Conservation (phyloP, 2,113 vertebrate species). For the Ancistrus triradiatus region DNA sequence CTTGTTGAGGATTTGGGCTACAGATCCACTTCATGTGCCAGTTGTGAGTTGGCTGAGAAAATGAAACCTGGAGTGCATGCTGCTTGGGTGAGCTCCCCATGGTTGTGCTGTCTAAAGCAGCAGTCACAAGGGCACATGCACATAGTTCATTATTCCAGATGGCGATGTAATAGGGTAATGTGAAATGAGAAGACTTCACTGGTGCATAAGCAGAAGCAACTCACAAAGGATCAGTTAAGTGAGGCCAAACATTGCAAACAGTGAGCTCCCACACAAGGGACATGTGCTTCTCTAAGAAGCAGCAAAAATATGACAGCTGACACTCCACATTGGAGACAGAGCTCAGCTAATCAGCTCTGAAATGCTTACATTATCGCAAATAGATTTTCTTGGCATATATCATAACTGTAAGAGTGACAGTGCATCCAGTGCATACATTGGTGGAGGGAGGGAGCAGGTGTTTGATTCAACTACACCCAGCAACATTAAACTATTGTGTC, state of each 20-base stretch:
- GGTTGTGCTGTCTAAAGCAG: conserved; percentile 68
- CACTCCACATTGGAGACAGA: conserved; percentile 21
- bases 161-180: conserved; percentile 61
- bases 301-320: conserved; percentile 43
- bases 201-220: conserved; percentile 68
- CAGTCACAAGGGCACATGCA: conserved; percentile 54
- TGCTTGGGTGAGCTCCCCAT: conserved; percentile 62
- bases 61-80: conserved; percentile 65
- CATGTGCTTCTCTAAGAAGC: conserved; percentile 42
- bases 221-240: conserved; percentile 70
- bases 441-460: no score
- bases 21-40: conserved; percentile 65
- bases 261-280: conserved; percentile 54
- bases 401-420: no score
- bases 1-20: conserved; percentile 45
- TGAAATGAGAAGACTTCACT: conserved; percentile 66
- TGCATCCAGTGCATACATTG: no score
- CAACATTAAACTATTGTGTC: no score
- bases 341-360: conserved; percentile 3
- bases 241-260: conserved; percentile 62
- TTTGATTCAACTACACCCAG: no score
- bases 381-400: not conserved
- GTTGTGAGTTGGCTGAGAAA: conserved; percentile 67
- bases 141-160: conserved; percentile 66
- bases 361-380: not conserved